These are phyloP conservation scores for Coturnix japonica DNA, from an alignment of 2,113 vertebrate genomes.

Conservation along the genomic window DNA sequence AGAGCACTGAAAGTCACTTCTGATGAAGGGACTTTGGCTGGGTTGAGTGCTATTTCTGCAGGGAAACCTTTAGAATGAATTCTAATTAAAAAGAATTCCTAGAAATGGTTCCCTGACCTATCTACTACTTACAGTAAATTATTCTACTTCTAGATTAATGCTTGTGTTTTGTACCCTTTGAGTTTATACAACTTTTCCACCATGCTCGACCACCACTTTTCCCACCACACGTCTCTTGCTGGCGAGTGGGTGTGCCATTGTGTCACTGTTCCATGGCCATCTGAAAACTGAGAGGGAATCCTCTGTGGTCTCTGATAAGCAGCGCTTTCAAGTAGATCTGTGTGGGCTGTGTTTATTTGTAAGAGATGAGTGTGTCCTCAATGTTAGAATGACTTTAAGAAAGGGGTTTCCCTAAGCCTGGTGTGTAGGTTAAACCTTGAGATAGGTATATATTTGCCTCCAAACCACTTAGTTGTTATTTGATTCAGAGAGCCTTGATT, in stretches of 20 bases:
- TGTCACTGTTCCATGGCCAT: slow-evolving; percentile 69
- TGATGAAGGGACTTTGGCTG: neutral
- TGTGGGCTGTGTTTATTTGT: slow-evolving; percentile 65
- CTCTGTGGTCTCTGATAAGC: slow-evolving; percentile 74
- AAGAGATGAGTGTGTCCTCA: slow-evolving; percentile 62
- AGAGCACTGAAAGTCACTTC: slow-evolving; percentile 20
- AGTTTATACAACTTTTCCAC: slow-evolving; percentile 76
- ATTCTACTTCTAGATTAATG: slow-evolving; percentile 49
- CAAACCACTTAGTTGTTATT: slow-evolving; percentile 69
- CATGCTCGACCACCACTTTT: slow-evolving; percentile 49
- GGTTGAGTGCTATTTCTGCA: neutral
- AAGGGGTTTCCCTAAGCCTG: slow-evolving; percentile 78
- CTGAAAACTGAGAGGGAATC: slow-evolving; percentile 77
- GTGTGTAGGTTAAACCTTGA: slow-evolving; percentile 74
- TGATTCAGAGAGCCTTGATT: slow-evolving; percentile 67
- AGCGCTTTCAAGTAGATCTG: slow-evolving; percentile 70
- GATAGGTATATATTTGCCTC: slow-evolving; percentile 47
- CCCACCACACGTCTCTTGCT: slow-evolving; percentile 54
- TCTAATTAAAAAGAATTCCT: slow-evolving; percentile 66
- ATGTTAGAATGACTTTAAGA: slow-evolving; percentile 58
- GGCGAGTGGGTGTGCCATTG: slow-evolving; percentile 15
- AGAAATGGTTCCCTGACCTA: slow-evolving; percentile 73
- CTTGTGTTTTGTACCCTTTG: slow-evolving; percentile 44
- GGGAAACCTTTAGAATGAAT: slow-evolving; percentile 58
- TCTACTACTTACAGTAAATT: slow-evolving; percentile 80